Base-by-base conservation (phyloP, 2,113 vertebrate species). In the Scophthalmus maximus region DNA sequence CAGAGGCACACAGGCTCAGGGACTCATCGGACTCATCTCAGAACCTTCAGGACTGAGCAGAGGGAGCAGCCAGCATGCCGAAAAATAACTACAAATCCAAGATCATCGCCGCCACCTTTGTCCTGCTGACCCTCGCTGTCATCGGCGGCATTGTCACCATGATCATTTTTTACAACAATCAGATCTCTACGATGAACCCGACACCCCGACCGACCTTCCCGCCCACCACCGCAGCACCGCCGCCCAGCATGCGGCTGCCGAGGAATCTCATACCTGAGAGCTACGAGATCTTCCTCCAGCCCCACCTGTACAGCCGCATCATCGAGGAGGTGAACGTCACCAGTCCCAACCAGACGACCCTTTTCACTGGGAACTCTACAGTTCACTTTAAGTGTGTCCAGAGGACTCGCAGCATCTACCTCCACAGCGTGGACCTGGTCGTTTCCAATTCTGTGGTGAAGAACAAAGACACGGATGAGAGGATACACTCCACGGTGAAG, bases 361-460 rank as follows among this genome's bases (percentile, higher is more conserved):
- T 55, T 50, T 97, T 98, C 77, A 80, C 34, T 0, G 94, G 94
- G 1, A 87, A 85, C 64, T 92, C 91, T 1, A 93, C 87, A 0
- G 87, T 94, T 2, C 4, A 29, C 40, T 88, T 94, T 0, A 0
- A 0, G 4, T 98, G 97, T 4, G 0, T 20, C 0, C 15, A 88
- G 15, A 0, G 9, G 8, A 96, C 97, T 0, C 0, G 67, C 3
- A 60, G 88, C 73, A 94, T 99, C 83, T 90, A 94, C 60, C 94
- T 99, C 71, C 94, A 99, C 87, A 96, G 94, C 92, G 89, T 81
- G 5, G 78, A 93, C 46, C 94, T 97, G 72, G 83, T 49, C 0
- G 78, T 96, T 15, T 92, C 59, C 0, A 0, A 0, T 0, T 11
- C 82, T 4, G 9, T 0, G 0, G 64, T 96, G 72, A 29, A 0